Evolutionary conservation across 2,888 invertebrate genomes (phyloP), one percentile per base, ranked within the genome.

Genomic region (Sminthurides aquaticus): DNA sequence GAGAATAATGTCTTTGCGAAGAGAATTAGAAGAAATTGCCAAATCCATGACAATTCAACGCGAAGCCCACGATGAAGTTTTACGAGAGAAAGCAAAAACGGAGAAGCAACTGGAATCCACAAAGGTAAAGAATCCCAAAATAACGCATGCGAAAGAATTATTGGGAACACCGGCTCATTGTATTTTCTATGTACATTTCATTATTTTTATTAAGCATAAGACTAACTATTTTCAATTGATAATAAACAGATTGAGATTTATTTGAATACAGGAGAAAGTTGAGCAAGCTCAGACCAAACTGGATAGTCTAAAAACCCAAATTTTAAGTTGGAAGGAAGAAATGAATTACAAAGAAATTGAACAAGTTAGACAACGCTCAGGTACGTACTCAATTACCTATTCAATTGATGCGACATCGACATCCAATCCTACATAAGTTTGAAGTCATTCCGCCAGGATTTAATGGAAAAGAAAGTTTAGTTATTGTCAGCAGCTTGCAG

Each of bases 261-360:
- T n/a, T n/a, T n/a, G n/a, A n/a, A n/a, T 55, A 8, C 20, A 65
- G 65, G 65, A 62, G 28, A 27, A 57, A 43, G 28, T 57, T n/a
- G 58, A 64, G 1, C 18, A 62, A 3, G 49, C 68, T 0, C 8
- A 29, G 1, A 54, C 64, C 2, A 69, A 64, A 49, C 29, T 58
- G 3, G 66, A 67, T 57, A 69, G 69, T 18, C 49, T 70, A 49
- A 57, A 65, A 49, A 28, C 69, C 11, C 66, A 68, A 60, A 66
- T 71, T 26, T 55, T 60, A n/a, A 67, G 69, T 52, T 70, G 68
- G 70, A 73, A 71, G 34, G 68, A 73, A 62, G 70, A 71, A 54
- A 28, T 67, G n/a, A 48, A 67, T 15, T 65, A 67, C 34, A 68
- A 70, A 54, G 69, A 69, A 20, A n/a, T 57, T 29, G 26, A 25